phyloP scores from a whole-genome alignment of 1,140 invertebrate genomes.

The Macrosteles quadrilineatus region DNA sequence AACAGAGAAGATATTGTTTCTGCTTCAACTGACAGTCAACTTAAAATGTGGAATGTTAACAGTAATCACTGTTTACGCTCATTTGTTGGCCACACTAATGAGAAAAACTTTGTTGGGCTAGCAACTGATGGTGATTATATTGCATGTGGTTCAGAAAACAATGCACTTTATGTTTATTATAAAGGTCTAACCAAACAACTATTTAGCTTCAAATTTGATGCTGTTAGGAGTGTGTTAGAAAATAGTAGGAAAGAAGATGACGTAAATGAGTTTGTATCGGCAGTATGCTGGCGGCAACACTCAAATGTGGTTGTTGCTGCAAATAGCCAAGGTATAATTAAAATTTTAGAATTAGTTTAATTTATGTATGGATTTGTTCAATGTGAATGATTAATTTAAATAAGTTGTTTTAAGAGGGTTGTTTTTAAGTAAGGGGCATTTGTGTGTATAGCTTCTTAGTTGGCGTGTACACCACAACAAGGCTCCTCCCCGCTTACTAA shows the following conservation, averaged over 20 bases:
- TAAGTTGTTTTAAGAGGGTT: too few relatives aligned
- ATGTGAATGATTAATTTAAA: too few relatives aligned
- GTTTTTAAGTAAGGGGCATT: too few relatives aligned
- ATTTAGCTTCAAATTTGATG: slow-evolving; percentile 88
- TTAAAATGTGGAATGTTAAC: slow-evolving; percentile 92
- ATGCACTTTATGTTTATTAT: slow-evolving; percentile 92
- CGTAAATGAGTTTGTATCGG: slow-evolving; percentile 92
- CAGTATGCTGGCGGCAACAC: slow-evolving; percentile 90
- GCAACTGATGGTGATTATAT: slow-evolving; percentile 94
- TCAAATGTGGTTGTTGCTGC: slow-evolving; percentile 90
- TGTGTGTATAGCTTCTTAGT: too few relatives aligned
- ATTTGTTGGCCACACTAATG: slow-evolving; percentile 92
- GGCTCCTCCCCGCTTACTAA: too few relatives aligned
- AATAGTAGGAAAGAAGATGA: slow-evolving; percentile 81
- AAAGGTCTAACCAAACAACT: slow-evolving; percentile 86
- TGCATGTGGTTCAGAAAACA: slow-evolving; percentile 95
- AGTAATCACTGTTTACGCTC: slow-evolving; percentile 79
- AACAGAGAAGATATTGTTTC: slow-evolving; percentile 89
- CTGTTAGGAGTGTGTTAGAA: slow-evolving; percentile 77
- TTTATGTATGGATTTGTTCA: neutral
- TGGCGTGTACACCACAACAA: too few relatives aligned
- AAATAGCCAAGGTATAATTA: slow-evolving; percentile 93
- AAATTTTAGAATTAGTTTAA: slow-evolving; percentile 78
- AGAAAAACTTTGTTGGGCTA: slow-evolving; percentile 97
- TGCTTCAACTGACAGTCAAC: slow-evolving; percentile 91